phyloP scores from a whole-genome alignment of 2,888 invertebrate species.

The Microdon myrmicae region DNA sequence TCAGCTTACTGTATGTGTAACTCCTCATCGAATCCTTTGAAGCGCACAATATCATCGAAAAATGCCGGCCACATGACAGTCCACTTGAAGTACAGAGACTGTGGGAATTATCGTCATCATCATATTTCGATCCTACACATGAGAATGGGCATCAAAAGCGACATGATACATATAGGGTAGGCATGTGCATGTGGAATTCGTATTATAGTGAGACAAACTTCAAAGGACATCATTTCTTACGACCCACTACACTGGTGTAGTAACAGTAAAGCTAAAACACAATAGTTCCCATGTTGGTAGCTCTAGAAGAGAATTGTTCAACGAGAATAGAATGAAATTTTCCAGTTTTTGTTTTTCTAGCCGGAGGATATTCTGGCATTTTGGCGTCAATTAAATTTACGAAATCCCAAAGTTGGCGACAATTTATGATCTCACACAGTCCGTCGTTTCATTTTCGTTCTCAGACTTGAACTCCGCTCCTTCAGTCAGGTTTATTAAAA shows the following conservation, averaged over 20 bases:
- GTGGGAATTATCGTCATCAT: constrained; percentile 35
- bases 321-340: constrained; percentile 3
- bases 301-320: neutral
- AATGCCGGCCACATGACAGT: constrained; percentile 17
- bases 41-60: constrained; percentile 49
- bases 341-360: constrained; percentile 5
- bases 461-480: too few species aligned
- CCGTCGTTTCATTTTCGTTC: too few species aligned
- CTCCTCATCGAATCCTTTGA: constrained; percentile 28
- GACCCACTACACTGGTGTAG: constrained; percentile 25
- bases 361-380: constrained; percentile 23
- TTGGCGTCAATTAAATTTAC: constrained; percentile 49
- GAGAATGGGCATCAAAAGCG: constrained; percentile 31
- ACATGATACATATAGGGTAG: constrained; percentile 4
- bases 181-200: constrained; percentile 8
- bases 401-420: constrained; percentile 29
- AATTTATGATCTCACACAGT: too few species aligned
- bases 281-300: constrained; percentile 31
- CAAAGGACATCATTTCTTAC: constrained; percentile 21
- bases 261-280: constrained; percentile 23
- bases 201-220: neutral
- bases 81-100: constrained; percentile 10
- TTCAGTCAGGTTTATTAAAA: too few species aligned
- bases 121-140: constrained; percentile 13
- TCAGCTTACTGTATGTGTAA: neutral